A percentile compares a stretch with the other conserved stretches of the same genome.
These are phyloP conservation scores for Propithecus coquereli DNA, from an alignment of 2,113 vertebrate genomes.

Conservation along the genomic window DNA sequence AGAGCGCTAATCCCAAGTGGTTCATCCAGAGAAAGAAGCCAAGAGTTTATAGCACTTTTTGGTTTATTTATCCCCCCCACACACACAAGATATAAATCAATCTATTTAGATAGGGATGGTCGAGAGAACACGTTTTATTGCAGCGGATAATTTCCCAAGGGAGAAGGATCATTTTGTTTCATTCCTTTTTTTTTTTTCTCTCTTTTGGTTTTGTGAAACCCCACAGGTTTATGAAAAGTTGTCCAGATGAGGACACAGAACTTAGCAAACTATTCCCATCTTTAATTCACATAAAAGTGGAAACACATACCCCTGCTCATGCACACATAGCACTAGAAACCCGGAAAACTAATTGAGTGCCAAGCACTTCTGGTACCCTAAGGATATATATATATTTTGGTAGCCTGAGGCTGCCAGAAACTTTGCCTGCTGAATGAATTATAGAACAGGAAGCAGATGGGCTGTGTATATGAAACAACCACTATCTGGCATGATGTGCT, in stretches of 20 bases:
- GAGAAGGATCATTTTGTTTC: slow-evolving; percentile 54
- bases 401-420: slow-evolving; percentile 83
- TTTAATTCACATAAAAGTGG: slow-evolving; percentile 63
- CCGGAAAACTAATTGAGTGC: slow-evolving; percentile 57
- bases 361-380: slow-evolving; percentile 68
- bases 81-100: slow-evolving; percentile 65
- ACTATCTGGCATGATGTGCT: slow-evolving; percentile 87
- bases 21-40: slow-evolving; percentile 43
- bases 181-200: slow-evolving; percentile 8
- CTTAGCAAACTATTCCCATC: slow-evolving; percentile 32
- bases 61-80: slow-evolving; percentile 52
- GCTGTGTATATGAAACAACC: slow-evolving; percentile 87
- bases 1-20: slow-evolving; percentile 43
- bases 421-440: slow-evolving; percentile 87
- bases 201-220: slow-evolving; percentile 46
- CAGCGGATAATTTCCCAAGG: slow-evolving; percentile 59
- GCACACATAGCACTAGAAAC: slow-evolving; percentile 46
- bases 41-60: slow-evolving; percentile 57
- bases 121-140: slow-evolving; percentile 68
- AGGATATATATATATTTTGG: slow-evolving; percentile 60
- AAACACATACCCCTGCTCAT: neutral
- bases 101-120: slow-evolving; percentile 68
- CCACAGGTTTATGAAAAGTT: slow-evolving; percentile 62
- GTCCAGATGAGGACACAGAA: slow-evolving; percentile 65
- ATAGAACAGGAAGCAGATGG: slow-evolving; percentile 89